Conservation (phyloP, 2,113 vertebrate genomes). For the Lamprologus sp. region DNA sequence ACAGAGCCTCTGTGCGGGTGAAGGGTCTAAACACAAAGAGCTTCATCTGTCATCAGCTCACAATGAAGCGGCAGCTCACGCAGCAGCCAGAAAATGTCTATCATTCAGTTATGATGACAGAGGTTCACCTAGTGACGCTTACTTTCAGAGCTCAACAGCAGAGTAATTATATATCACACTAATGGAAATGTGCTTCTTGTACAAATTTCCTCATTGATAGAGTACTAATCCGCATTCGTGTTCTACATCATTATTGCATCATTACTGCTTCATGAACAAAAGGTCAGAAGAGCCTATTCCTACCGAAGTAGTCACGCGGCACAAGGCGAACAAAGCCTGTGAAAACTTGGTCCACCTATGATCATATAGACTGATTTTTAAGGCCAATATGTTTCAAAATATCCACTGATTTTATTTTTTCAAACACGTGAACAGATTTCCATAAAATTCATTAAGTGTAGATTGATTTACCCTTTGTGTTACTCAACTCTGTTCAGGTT, state of each 20-base stretch:
- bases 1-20: background rate
- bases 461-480: background rate
- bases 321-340: background rate
- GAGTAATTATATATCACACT: background rate
- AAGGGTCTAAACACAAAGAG: conserved; percentile 1
- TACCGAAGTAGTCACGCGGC: background rate
- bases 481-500: background rate
- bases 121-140: conserved; percentile 10
- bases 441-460: background rate
- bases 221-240: background rate
- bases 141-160: background rate
- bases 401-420: background rate
- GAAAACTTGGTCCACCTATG: background rate
- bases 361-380: background rate
- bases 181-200: background rate
- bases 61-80: conserved; percentile 25
- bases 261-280: background rate
- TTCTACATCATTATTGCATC: background rate
- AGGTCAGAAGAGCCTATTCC: background rate
- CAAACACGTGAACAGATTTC: background rate
- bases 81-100: background rate
- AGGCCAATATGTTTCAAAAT: background rate
- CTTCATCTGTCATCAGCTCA: conserved; percentile 34
- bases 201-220: background rate
- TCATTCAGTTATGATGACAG: conserved; percentile 22